Evolutionary conservation across 2,888 invertebrate genomes (phyloP), one percentile per base, ranked within the genome.

Genomic region (Notodonta dromedarius): DNA sequence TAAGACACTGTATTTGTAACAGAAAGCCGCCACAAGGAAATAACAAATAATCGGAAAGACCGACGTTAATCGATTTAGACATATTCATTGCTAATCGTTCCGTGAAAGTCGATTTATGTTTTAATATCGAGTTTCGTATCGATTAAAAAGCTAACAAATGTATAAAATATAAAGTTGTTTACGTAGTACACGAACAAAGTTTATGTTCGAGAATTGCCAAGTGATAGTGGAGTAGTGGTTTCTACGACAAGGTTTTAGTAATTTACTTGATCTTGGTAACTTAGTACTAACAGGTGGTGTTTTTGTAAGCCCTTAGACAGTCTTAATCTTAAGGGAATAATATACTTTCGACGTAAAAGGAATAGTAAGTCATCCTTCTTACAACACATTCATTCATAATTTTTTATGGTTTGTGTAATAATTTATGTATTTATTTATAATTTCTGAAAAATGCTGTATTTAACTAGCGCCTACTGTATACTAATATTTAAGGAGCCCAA

Each of bases 1-100:
- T 82, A 80, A 78, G 71, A 62, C 67, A 71, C 69, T 69, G 70
- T 71, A 80, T 76, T 78, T 77, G 76, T 75, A 76, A 78, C 76
- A 70, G 72, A 65, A 71, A 60, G n/a, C 57, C 52, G 55, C 71
- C 73, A 76, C 82, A 80, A 79, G 73, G 71, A 74, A 71, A 71
- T 74, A 58, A 74, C 76, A 76, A 78, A 80, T 79, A 79, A 77
- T 68, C 70, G 65, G 68, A 76, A 70, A 66, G 77, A 76, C 76
- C 66, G 68, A 63, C 60, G 70, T 68, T 71, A 69, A 74, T 72
- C 71, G 75, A 70, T 66, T 62, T 66, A 70, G 72, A 78, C 71
- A 71, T 69, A 73, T 77, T 70, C 70, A 81, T 77, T 71, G 74
- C 73, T 77, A 74, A 78, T 78, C 71, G 73, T 65, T 67, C 14